Percentiles rank a stretch among this genome's conserved stretches.
Evolutionary conservation across 2,113 vertebrate genomes (phyloP).

Genomic region (Xenopus borealis): DNA sequence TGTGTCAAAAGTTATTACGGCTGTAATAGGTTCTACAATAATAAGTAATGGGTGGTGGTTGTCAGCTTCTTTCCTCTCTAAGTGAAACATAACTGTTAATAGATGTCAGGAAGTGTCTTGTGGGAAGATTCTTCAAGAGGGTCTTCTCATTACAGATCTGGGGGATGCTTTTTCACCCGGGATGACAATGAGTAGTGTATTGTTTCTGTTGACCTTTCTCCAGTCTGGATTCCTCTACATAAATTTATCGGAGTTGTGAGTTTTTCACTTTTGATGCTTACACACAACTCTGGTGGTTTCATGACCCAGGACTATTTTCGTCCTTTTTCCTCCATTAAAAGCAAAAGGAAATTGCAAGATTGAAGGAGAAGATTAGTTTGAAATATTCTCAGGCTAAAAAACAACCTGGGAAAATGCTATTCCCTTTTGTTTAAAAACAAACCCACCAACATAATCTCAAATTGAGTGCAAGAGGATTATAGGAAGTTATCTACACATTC

Average conservation of each 20-base stretch:
- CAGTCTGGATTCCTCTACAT: slow-evolving; percentile 16
- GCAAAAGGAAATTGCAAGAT: slow-evolving; percentile 35
- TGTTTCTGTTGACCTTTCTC: not conserved
- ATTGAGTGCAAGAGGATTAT: too few species aligned
- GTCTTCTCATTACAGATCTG: slow-evolving; percentile 28
- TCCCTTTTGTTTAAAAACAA: not conserved
- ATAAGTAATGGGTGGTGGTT: too few species aligned
- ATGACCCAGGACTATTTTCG: slow-evolving; percentile 31
- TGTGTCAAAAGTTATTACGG: too few species aligned
- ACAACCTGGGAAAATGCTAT: slow-evolving; percentile 31
- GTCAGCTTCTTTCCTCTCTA: not conserved
- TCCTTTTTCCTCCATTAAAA: slow-evolving; percentile 13
- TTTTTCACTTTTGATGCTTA: slow-evolving; percentile 27
- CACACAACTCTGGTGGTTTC: not conserved
- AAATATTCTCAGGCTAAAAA: slow-evolving; percentile 25
- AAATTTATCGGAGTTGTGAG: slow-evolving; percentile 26
- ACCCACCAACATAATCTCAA: too few species aligned
- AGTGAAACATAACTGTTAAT: not conserved
- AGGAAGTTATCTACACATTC: too few species aligned
- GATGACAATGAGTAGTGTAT: slow-evolving; percentile 13
- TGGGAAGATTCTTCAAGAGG: slow-evolving; percentile 16
- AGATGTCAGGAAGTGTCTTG: not conserved
- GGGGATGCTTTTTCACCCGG: not conserved
- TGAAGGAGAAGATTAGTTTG: slow-evolving; percentile 14
- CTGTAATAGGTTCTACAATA: too few species aligned